A percentile compares a stretch with the other conserved stretches of the same genome.
Conservation (phyloP, 2,888 invertebrate genomes). For the Sycophila texana region DNA sequence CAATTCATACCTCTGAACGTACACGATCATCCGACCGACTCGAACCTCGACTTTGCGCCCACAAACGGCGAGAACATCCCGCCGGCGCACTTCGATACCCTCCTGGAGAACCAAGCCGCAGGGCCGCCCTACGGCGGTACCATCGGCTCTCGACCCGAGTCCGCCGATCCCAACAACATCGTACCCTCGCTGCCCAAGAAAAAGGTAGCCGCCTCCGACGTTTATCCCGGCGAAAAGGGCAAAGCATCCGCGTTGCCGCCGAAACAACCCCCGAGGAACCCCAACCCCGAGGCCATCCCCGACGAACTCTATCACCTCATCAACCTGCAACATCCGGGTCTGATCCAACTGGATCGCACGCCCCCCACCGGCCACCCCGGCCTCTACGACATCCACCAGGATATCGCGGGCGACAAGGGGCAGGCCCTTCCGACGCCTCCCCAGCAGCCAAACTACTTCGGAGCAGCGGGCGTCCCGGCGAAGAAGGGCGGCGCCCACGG, state of each 20-base stretch:
- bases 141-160: constrained; percentile 59
- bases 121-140: constrained; percentile 66
- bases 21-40: constrained; percentile 58
- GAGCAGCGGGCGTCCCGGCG: constrained; percentile 64
- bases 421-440: constrained; percentile 60
- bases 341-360: constrained; percentile 65
- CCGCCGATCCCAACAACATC: constrained; percentile 66
- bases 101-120: constrained; percentile 63
- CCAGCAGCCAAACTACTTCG: constrained; percentile 63
- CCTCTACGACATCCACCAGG: constrained; percentile 69
- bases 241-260: constrained; percentile 53
- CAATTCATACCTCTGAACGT: constrained; percentile 67
- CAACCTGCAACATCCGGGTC: constrained; percentile 70
- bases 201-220: constrained; percentile 57
- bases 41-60: constrained; percentile 63
- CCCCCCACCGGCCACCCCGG: constrained; percentile 67
- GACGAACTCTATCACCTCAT: constrained; percentile 70
- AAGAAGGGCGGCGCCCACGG: constrained; percentile 62
- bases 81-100: constrained; percentile 61
- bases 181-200: constrained; percentile 64
- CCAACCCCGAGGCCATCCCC: constrained; percentile 57
- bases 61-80: constrained; percentile 66
- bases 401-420: constrained; percentile 59
- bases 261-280: constrained; percentile 41
- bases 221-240: constrained; percentile 58